These are phyloP conservation scores for Chironomus tentans DNA, from an alignment of 2,888 invertebrate genomes.

Conservation along the genomic window DNA sequence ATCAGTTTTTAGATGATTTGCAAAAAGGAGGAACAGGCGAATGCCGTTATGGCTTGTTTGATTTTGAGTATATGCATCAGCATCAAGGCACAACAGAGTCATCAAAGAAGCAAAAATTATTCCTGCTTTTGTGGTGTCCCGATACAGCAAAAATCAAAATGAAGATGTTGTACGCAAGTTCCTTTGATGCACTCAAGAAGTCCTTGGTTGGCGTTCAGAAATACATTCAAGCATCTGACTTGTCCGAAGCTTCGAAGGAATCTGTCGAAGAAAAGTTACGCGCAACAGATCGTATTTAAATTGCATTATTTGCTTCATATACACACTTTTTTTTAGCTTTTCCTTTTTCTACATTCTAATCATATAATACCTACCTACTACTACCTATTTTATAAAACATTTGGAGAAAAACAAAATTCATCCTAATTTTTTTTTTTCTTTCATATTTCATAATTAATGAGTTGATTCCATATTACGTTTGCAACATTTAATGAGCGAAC, in stretches of 20 bases:
- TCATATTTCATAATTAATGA: background rate
- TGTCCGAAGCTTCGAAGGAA: slow-evolving; percentile 61
- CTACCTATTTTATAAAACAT: no score
- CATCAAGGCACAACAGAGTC: slow-evolving; percentile 68
- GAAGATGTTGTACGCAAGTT: slow-evolving; percentile 52
- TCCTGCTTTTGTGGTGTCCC: slow-evolving; percentile 75
- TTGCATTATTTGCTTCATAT: background rate
- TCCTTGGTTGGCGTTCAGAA: slow-evolving; percentile 68
- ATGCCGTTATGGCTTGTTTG: slow-evolving; percentile 59
- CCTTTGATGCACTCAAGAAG: slow-evolving; percentile 72
- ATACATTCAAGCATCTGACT: slow-evolving; percentile 68
- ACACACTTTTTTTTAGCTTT: background rate
- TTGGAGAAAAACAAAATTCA: background rate
- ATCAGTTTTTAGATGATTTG: slow-evolving; percentile 64
- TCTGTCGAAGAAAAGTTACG: slow-evolving; percentile 63
- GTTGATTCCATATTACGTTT: no score
- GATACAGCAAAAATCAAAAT: slow-evolving; percentile 57
- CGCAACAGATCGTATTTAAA: slow-evolving; percentile 50
- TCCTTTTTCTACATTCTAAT: background rate
- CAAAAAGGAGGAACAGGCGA: slow-evolving; percentile 60
- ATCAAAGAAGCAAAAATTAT: slow-evolving; percentile 68
- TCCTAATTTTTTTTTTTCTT: background rate
- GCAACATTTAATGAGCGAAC: background rate
- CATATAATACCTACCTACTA: background rate
- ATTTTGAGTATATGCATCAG: slow-evolving; percentile 72